These are phyloP conservation scores for Ciconia maguari DNA, from an alignment of 2,113 vertebrate genomes.

Conservation along the genomic window DNA sequence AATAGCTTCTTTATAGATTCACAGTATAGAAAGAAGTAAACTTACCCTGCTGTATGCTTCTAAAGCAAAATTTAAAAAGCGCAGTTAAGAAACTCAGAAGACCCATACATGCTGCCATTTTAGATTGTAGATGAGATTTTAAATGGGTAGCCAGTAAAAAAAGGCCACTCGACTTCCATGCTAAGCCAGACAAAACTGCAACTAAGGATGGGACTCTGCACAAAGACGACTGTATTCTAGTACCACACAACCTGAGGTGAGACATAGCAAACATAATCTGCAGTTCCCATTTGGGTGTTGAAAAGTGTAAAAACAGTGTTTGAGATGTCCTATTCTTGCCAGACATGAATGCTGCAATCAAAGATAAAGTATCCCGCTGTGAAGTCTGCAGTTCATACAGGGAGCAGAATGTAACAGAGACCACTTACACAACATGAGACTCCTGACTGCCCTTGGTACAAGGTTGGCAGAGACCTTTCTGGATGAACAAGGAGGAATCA, in stretches of 20 bases:
- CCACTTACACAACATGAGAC: conserved; percentile 25
- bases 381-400: not conserved
- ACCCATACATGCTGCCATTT: not conserved
- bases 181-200: not conserved
- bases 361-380: conserved; percentile 23
- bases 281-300: conserved; percentile 33
- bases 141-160: not conserved
- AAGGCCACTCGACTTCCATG: rapidly evolving
- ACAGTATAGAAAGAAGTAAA: not conserved
- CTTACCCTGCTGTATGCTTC: not conserved
- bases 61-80: not conserved
- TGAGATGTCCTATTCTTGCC: conserved; percentile 35
- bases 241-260: not conserved
- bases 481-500: not conserved
- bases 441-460: conserved; percentile 35
- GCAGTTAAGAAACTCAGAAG: not conserved
- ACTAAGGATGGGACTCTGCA: not conserved
- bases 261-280: not conserved
- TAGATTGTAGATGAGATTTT: not conserved
- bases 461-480: conserved; percentile 11
- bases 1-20: not conserved
- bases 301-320: conserved; percentile 41
- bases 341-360: conserved; percentile 43
- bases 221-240: not conserved
- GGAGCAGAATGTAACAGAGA: conserved; percentile 2